Base-by-base conservation (phyloP, 2,888 invertebrate species). In the Spilarctia lutea region DNA sequence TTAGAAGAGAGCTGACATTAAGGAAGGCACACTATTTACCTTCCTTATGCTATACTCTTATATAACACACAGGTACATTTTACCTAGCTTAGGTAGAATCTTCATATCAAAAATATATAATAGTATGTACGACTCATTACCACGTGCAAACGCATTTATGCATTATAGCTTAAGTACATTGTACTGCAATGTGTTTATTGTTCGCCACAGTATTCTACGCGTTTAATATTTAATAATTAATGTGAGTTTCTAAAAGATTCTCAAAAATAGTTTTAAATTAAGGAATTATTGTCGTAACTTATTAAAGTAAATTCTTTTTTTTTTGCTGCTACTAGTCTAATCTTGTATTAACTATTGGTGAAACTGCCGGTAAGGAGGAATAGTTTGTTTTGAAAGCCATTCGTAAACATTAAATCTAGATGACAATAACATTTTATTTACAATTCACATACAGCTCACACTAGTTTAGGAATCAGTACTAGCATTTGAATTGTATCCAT, bases 311-410 rank as follows among this genome's bases (percentile, higher is more conserved):
- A 83, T 76, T 75, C 75, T 75, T 73, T 42, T 70, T 39, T 48
- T 35, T 81, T 84, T 86, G 86, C 87, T 88, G 79, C 85, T 76
- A 83, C 89, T 91, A 91, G 89, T 91, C 89, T 86, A 81, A 84
- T 74, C 66, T 81, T 83, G 82, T 81, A 79, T 76, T 77, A 79
- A 56, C 13, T 71, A 42, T 35, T 48, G 35, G 1, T 69, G 39
- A 39, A 35, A 39, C 39, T 39, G 30, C 42, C n/a, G 30, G 30
- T 18, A 27, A 70, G 63, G 30, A 30, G 60, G 27, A 63, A 63
- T 13, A 60, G 3, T 27, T 6, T 16, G 42, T 42, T 63, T 11
- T 24, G 13, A 60, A 69, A 60, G 27, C 1, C 16, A 18, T 60
- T n/a, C 35, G 35, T 27, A 16, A 39, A n/a, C 35, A 18, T n/a